Evolutionary conservation across 2,888 invertebrate species (phyloP).

Genomic region (Acleris emargana): DNA sequence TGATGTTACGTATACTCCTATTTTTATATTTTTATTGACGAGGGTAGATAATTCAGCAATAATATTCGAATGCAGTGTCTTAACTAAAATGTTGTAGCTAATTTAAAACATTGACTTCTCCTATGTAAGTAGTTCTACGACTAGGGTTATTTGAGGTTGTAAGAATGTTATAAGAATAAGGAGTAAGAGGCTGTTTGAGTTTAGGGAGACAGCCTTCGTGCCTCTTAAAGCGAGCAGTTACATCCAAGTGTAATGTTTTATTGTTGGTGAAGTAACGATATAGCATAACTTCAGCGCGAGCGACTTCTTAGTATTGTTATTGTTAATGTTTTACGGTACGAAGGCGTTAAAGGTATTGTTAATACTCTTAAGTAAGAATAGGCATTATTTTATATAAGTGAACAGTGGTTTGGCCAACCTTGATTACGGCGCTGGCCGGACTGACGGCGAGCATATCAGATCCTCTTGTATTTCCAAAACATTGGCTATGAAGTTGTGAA

Average conservation of each 20-base stretch:
- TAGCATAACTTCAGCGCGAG: too few species aligned
- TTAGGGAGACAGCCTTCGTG: slow-evolving; percentile 54
- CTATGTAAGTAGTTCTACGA: slow-evolving; percentile 47
- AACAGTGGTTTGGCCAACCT: neutral
- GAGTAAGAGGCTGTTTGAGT: slow-evolving; percentile 66
- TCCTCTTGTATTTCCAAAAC: neutral
- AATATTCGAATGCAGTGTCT: slow-evolving; percentile 69
- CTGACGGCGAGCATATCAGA: neutral
- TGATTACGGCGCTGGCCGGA: neutral
- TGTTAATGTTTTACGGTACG: slow-evolving; percentile 41
- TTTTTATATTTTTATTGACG: slow-evolving; percentile 3
- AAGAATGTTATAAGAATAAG: too few species aligned
- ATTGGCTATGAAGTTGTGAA: neutral
- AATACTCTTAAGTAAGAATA: slow-evolving; percentile 28
- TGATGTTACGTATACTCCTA: slow-evolving; percentile 5
- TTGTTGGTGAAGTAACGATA: too few species aligned
- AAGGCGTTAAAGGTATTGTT: slow-evolving; percentile 39
- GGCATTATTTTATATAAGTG: neutral
- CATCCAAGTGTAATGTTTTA: too few species aligned
- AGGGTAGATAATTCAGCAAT: slow-evolving; percentile 54
- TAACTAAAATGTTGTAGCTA: slow-evolving; percentile 70
- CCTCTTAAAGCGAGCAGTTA: slow-evolving; percentile 37
- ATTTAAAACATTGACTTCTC: slow-evolving; percentile 54
- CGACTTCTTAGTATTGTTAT: neutral
- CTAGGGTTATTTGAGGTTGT: slow-evolving; percentile 65